Conservation (phyloP, 2,797 vertebrate species). For the Mormyrus proboscirostris region DNA sequence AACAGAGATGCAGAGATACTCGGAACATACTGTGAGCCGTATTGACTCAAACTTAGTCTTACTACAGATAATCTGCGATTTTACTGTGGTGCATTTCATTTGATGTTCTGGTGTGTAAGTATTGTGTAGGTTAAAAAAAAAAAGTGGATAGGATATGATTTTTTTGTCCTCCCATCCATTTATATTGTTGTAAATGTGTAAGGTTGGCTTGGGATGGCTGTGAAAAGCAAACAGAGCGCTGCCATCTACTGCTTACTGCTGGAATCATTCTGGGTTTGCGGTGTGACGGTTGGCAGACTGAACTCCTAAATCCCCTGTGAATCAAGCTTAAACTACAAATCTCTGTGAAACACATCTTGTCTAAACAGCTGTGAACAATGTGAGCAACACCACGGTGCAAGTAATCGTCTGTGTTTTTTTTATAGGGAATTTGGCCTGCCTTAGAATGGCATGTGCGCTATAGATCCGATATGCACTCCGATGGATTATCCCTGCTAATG, state of each 20-base stretch:
- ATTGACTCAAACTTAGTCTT: background rate
- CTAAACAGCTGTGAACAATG: background rate
- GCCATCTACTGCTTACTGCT: background rate
- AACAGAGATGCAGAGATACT: background rate
- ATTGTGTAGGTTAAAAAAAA: background rate
- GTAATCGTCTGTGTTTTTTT: background rate
- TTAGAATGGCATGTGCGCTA: slow-evolving; percentile 9
- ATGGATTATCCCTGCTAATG: slow-evolving; percentile 10
- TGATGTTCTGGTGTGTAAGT: background rate
- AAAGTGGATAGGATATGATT: background rate
- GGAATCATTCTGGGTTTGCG: background rate
- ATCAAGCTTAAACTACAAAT: slow-evolving; percentile 9
- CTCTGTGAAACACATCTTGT: background rate
- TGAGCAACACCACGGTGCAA: background rate
- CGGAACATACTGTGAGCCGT: background rate
- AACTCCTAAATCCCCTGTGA: background rate
- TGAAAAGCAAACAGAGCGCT: background rate
- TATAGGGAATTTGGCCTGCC: background rate
- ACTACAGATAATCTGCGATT: background rate
- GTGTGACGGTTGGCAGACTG: background rate
- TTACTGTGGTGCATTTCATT: background rate
- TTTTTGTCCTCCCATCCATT: background rate
- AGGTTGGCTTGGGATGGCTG: background rate
- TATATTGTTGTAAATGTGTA: background rate
- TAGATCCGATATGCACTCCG: background rate